Conservation (phyloP, 1,140 invertebrate genomes). For the Saccostrea echinata region DNA sequence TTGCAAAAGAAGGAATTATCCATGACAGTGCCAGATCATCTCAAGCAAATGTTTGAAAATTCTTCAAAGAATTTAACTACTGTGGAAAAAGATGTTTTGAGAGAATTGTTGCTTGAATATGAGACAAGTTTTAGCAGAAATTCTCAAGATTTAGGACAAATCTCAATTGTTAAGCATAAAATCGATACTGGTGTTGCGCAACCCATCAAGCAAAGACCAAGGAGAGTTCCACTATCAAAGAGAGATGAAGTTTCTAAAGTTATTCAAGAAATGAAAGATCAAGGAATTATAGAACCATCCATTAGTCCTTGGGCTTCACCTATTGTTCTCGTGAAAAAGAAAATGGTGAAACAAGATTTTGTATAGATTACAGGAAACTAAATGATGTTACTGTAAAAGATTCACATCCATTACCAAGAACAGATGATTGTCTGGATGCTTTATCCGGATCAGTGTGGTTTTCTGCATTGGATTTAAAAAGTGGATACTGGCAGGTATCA, state of each 20-base stretch:
- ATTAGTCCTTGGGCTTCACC: too few relatives aligned
- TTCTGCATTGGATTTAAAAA: conserved; percentile 45
- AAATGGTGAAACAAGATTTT: conserved; percentile 10
- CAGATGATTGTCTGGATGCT: conserved; percentile 78
- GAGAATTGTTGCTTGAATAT: too few relatives aligned
- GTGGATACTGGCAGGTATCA: conserved; percentile 57
- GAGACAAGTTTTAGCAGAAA: too few relatives aligned
- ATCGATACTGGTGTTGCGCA: background rate
- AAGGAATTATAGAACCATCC: conserved; percentile 24
- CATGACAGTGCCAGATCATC: too few relatives aligned
- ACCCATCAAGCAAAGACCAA: too few relatives aligned
- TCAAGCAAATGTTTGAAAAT: too few relatives aligned
- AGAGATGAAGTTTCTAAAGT: too few relatives aligned
- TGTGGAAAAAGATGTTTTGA: too few relatives aligned
- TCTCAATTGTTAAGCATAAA: background rate
- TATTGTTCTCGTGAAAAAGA: conserved; percentile 35
- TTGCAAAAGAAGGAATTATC: too few relatives aligned
- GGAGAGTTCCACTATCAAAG: background rate
- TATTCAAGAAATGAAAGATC: conserved; percentile 34
- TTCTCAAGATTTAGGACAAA: background rate
- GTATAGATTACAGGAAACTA: conserved; percentile 38
- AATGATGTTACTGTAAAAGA: too few relatives aligned
- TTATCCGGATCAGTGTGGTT: conserved; percentile 59
- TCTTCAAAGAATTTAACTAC: too few relatives aligned
- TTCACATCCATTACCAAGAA: conserved; percentile 81